Base-by-base conservation (phyloP, 2,888 invertebrate species). In the Endomychus coccineus region DNA sequence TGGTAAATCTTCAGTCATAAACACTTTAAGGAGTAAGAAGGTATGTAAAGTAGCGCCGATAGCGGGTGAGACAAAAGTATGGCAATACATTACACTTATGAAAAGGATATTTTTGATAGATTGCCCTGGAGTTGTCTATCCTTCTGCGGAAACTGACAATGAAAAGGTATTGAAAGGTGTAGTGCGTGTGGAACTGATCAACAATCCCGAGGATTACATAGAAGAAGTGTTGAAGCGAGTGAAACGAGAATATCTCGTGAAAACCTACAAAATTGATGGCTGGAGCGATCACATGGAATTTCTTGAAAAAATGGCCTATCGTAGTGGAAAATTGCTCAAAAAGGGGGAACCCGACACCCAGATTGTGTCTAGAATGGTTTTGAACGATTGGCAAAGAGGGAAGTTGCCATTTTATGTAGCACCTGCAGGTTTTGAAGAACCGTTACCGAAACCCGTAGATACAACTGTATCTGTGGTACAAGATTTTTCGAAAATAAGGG, bases 41-140 rank as follows among this genome's bases (percentile, higher is more conserved):
- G 98, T 99, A 0, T 99, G 98, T 64, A 98, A 95, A 65, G 95
- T 86, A 1, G 98, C 98, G 3, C 98, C 98, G 0, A 91, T 99
- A 55, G 97, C 98, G 38, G 98, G 98, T 3, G 90, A 91, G 67
- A 91, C 90, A 1, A 91, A 91, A 71, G 95, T 97, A 1, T 99
- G 98, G 98, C 98, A 99, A 64, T 99, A 98, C 61, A 94, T 99
- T 24, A 96, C 97, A 1, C 68, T 99, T 34, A 99, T 98, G 97
- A 81, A 80, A 52, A 76, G 90, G 51, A 97, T 99, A 58, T 98
- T 88, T 64, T 71, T 98, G 9, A 96, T 98, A 51, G 98, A 99
- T 71, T 98, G 97, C 65, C 98, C 98, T 2, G 98, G 98, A 19
- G 87, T 99, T 35, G 98, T 98, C 3, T 96, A 96, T 68, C 95